Percentiles rank a stretch among this genome's conserved stretches.
phyloP scores from a whole-genome alignment of 1,140 invertebrate genomes.

The Drosophila auraria region DNA sequence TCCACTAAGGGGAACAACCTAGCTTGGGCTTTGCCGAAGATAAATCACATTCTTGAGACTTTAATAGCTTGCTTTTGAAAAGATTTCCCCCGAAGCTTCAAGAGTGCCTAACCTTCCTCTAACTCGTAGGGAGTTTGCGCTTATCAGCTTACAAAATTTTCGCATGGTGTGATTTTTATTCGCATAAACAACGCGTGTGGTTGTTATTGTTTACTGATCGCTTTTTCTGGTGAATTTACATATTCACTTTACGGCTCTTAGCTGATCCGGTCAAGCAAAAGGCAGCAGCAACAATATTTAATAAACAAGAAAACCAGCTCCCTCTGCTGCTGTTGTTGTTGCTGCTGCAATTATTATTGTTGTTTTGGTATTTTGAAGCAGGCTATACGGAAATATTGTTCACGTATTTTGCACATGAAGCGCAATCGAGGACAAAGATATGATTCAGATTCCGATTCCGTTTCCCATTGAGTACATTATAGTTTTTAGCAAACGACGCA shows the following conservation, averaged over 20 bases:
- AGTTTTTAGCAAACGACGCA: slow-evolving; percentile 20
- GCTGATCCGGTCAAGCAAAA: slow-evolving; percentile 17
- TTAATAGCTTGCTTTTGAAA: background rate
- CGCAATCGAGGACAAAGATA: slow-evolving; percentile 55
- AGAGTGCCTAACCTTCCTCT: background rate
- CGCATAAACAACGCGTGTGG: slow-evolving; percentile 67
- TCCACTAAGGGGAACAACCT: background rate
- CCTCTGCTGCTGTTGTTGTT: slow-evolving; percentile 11
- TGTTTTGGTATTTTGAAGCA: slow-evolving; percentile 32
- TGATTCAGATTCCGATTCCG: slow-evolving; percentile 20
- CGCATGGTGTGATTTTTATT: slow-evolving; percentile 56
- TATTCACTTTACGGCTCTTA: slow-evolving; percentile 44
- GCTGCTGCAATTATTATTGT: slow-evolving; percentile 15
- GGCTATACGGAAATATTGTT: slow-evolving; percentile 58
- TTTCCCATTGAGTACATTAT: background rate
- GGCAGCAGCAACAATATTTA: slow-evolving; percentile 24
- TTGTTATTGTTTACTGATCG: slow-evolving; percentile 49
- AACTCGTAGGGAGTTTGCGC: slow-evolving; percentile 5
- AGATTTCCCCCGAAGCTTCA: background rate
- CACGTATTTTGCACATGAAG: slow-evolving; percentile 35
- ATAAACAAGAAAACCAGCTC: slow-evolving; percentile 45
- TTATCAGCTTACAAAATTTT: slow-evolving; percentile 45
- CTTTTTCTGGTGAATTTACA: slow-evolving; percentile 38
- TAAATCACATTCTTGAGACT: background rate
- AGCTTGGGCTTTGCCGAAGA: background rate